A percentile compares a stretch with the other conserved stretches of the same genome.
These are phyloP conservation scores for Parnassius apollo DNA, from an alignment of 2,888 invertebrate genomes.

Conservation along the genomic window DNA sequence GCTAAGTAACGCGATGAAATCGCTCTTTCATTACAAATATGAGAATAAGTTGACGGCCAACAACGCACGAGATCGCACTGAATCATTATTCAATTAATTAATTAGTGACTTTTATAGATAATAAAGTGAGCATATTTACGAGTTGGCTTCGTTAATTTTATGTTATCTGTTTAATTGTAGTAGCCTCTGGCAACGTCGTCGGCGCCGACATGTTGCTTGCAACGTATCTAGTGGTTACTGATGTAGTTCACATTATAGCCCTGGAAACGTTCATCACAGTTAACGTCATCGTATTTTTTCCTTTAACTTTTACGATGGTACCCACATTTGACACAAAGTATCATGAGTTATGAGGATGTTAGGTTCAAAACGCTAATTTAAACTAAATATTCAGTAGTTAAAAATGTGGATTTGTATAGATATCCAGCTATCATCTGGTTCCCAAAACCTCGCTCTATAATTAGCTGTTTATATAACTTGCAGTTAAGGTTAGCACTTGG, in stretches of 20 bases:
- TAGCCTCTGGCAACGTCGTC: slow-evolving; percentile 51
- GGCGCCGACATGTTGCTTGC: slow-evolving; percentile 40
- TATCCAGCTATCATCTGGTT: too few species aligned
- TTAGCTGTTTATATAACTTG: too few species aligned
- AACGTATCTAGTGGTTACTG: slow-evolving; percentile 30
- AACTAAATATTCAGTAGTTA: background rate
- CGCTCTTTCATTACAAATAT: slow-evolving; percentile 46
- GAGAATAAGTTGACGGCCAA: slow-evolving; percentile 37
- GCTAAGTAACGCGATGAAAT: slow-evolving; percentile 56
- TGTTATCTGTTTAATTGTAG: slow-evolving; percentile 72
- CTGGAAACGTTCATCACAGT: slow-evolving; percentile 19
- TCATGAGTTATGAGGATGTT: slow-evolving; percentile 2
- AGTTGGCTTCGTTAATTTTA: slow-evolving; percentile 72
- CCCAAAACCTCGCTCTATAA: too few species aligned
- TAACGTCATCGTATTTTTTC: slow-evolving; percentile 24
- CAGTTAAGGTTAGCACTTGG: too few species aligned
- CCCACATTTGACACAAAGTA: slow-evolving; percentile 7
- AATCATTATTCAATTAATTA: slow-evolving; percentile 79
- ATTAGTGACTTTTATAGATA: slow-evolving; percentile 78
- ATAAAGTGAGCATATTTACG: slow-evolving; percentile 74
- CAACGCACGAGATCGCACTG: slow-evolving; percentile 58
- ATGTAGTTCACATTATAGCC: slow-evolving; percentile 16
- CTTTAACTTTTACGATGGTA: slow-evolving; percentile 11
- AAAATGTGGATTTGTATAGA: too few species aligned
- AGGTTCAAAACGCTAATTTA: slow-evolving; percentile 3